Evolutionary conservation across 2,888 invertebrate species (phyloP).

Genomic region (Lasioglossum malachurum): DNA sequence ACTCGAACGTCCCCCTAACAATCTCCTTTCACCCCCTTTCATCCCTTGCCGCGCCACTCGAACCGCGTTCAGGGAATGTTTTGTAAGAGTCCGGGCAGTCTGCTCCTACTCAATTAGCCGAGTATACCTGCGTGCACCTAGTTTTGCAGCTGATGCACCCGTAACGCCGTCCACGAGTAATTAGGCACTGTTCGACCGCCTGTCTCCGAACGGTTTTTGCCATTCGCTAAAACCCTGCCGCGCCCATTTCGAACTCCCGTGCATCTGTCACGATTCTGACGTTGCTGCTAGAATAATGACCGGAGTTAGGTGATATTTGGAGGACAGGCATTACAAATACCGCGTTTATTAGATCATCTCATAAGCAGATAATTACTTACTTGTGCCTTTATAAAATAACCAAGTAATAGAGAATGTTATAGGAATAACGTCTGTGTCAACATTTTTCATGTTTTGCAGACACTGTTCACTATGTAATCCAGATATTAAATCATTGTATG

Average conservation of each 20-base stretch:
- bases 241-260: neutral
- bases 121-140: constrained; percentile 58
- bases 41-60: neutral
- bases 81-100: constrained; percentile 65
- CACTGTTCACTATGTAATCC: neutral
- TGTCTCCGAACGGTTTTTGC: constrained; percentile 46
- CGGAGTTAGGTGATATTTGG: neutral
- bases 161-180: constrained; percentile 69
- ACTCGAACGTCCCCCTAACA: constrained; percentile 29
- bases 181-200: constrained; percentile 54
- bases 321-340: neutral
- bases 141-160: constrained; percentile 66
- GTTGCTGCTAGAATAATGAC: neutral
- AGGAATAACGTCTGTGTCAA: neutral
- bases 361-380: neutral
- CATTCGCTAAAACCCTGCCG: constrained; percentile 10
- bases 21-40: constrained; percentile 10
- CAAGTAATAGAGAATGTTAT: neutral
- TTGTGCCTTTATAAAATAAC: neutral
- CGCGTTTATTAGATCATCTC: neutral
- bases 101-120: constrained; percentile 70
- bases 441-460: neutral
- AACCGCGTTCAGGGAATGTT: constrained; percentile 30
- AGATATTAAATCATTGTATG: neutral
- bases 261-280: neutral